These are phyloP conservation scores for Syrmaticus mikado DNA, from an alignment of 2,113 vertebrate genomes.

Conservation along the genomic window DNA sequence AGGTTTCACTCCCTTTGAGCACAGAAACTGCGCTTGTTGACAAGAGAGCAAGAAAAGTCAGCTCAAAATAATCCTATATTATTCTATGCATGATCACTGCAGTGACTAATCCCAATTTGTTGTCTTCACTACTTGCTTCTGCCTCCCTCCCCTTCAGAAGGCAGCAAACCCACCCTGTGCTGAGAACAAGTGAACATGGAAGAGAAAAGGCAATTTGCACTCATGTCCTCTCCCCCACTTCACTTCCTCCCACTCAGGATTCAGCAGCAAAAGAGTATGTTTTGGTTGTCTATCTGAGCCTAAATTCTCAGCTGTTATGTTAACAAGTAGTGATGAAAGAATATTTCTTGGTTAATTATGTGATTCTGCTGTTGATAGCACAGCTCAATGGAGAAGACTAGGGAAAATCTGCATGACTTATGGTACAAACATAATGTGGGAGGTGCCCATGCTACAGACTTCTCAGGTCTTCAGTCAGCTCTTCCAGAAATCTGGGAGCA, in stretches of 20 bases:
- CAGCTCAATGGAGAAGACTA: not conserved
- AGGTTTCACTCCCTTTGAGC: not conserved
- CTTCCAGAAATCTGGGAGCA: not conserved
- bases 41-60: not conserved
- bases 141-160: not conserved
- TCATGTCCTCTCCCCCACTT: not conserved
- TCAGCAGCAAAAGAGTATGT: not conserved
- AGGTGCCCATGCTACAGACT: not conserved
- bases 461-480: not conserved
- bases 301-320: not conserved
- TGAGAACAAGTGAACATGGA: not conserved
- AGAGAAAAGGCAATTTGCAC: slow-evolving; percentile 26
- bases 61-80: not conserved
- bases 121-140: not conserved
- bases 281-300: slow-evolving; percentile 22
- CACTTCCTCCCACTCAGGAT: not conserved
- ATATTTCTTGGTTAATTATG: not conserved
- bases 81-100: not conserved
- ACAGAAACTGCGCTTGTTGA: not conserved
- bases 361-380: not conserved
- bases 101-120: slow-evolving; percentile 13
- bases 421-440: not conserved
- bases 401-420: not conserved
- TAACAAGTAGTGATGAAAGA: not conserved
- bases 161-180: not conserved